These are phyloP conservation scores for Noctua pronuba DNA, from an alignment of 2,888 invertebrate species.

Conservation along the genomic window DNA sequence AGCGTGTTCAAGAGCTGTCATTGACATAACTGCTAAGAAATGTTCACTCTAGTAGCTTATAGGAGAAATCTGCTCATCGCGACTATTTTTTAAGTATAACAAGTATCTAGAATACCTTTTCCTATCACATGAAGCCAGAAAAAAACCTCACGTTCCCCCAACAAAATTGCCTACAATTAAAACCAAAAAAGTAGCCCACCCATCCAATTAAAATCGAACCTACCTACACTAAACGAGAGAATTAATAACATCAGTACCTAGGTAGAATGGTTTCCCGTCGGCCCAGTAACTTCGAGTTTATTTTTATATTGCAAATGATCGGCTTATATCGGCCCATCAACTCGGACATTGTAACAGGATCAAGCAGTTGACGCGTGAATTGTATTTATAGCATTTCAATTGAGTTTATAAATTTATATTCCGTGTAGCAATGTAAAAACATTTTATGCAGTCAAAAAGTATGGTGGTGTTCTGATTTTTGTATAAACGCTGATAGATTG, in stretches of 20 bases:
- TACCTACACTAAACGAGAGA: conserved; percentile 50
- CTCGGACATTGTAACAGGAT: conserved; percentile 85
- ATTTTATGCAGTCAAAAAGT: conserved; percentile 53
- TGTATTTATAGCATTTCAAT: conserved; percentile 84
- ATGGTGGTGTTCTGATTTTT: conserved; percentile 49
- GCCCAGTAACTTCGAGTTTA: conserved; percentile 65
- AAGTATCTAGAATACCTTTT: not conserved
- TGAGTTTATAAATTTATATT: conserved; percentile 74
- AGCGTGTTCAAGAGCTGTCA: not conserved
- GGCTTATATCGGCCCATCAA: conserved; percentile 86
- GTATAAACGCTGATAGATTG: conserved; percentile 15
- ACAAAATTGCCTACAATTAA: conserved; percentile 10
- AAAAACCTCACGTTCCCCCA: not conserved
- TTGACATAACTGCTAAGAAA: not conserved
- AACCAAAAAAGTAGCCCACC: conserved; percentile 15
- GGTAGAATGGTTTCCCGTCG: conserved; percentile 45
- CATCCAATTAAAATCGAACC: conserved; percentile 47
- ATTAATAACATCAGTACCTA: conserved; percentile 57
- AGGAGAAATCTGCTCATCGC: not conserved
- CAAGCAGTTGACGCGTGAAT: conserved; percentile 85
- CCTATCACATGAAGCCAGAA: not conserved
- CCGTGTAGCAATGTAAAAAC: conserved; percentile 55
- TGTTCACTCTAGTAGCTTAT: not conserved
- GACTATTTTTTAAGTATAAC: not conserved
- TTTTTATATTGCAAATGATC: conserved; percentile 85